Percentiles rank a stretch among this genome's conserved stretches.
Conservation (phyloP, 2,888 invertebrate species). For the Escarpia spicata region DNA sequence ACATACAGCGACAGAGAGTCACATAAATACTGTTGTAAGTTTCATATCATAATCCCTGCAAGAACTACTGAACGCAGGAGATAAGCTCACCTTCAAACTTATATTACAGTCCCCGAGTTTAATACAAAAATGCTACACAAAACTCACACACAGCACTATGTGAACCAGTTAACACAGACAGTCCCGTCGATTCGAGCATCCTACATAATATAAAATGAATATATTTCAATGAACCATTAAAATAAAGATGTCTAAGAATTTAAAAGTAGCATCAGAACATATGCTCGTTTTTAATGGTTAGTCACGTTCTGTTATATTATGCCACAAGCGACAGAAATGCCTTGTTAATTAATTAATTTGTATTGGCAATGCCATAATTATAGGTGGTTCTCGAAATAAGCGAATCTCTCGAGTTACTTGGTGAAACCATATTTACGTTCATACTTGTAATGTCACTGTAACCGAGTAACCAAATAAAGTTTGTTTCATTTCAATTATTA, state of each 20-base stretch:
- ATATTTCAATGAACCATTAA: neutral
- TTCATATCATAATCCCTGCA: constrained; percentile 12
- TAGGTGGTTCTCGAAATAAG: too few relatives aligned
- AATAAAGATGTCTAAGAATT: neutral
- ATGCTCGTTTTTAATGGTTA: neutral
- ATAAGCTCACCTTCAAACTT: neutral
- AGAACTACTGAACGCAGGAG: constrained; percentile 13
- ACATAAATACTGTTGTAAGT: constrained; percentile 13
- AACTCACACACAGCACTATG: constrained; percentile 16
- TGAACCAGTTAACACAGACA: neutral
- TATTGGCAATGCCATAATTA: too few relatives aligned
- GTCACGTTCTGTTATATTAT: neutral
- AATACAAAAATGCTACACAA: neutral
- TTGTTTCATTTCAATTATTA: neutral
- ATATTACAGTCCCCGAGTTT: constrained; percentile 1
- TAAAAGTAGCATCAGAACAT: neutral
- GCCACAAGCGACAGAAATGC: neutral
- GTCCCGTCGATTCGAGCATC: neutral
- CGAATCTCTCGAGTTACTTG: too few relatives aligned
- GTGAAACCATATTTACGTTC: too few relatives aligned
- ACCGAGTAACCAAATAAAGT: too few relatives aligned
- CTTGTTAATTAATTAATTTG: neutral
- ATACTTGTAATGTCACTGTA: too few relatives aligned
- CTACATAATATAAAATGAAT: neutral
- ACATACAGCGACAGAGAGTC: neutral